These are phyloP conservation scores for Probaryconus sp. DNA, from an alignment of 1,140 invertebrate genomes.

Conservation along the genomic window DNA sequence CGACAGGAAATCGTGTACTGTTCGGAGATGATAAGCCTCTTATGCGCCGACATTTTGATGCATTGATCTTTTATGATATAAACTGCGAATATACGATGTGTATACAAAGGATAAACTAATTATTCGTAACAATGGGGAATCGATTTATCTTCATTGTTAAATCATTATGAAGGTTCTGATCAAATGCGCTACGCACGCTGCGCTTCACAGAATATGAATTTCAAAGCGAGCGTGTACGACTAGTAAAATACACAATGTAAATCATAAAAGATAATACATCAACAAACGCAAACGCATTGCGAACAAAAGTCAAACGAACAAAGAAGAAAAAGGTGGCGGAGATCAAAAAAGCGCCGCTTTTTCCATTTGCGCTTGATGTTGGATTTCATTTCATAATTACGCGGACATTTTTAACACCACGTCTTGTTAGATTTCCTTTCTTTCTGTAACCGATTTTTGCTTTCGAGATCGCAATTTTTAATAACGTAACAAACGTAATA, in stretches of 20 bases:
- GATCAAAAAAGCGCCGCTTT: too few species aligned
- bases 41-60: neutral
- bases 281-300: constrained; percentile 7
- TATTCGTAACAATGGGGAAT: constrained; percentile 33
- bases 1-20: too few species aligned
- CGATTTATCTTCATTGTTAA: constrained; percentile 37
- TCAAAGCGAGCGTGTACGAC: constrained; percentile 17
- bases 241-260: constrained; percentile 10
- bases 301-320: constrained; percentile 22
- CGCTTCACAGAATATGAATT: constrained; percentile 15
- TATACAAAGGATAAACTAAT: constrained; percentile 34
- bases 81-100: constrained; percentile 1
- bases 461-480: too few species aligned
- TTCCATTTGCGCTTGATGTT: too few species aligned
- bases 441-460: too few species aligned
- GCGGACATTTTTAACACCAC: too few species aligned
- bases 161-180: constrained; percentile 22
- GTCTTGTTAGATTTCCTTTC: too few species aligned
- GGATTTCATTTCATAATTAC: too few species aligned
- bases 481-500: too few species aligned
- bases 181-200: constrained; percentile 12
- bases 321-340: too few species aligned
- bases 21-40: constrained; percentile 10
- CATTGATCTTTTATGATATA: neutral
- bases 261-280: constrained; percentile 33